A percentile compares a stretch with the other conserved stretches of the same genome.
phyloP scores from a whole-genome alignment of 2,113 vertebrate species.

The Mugil cephalus region DNA sequence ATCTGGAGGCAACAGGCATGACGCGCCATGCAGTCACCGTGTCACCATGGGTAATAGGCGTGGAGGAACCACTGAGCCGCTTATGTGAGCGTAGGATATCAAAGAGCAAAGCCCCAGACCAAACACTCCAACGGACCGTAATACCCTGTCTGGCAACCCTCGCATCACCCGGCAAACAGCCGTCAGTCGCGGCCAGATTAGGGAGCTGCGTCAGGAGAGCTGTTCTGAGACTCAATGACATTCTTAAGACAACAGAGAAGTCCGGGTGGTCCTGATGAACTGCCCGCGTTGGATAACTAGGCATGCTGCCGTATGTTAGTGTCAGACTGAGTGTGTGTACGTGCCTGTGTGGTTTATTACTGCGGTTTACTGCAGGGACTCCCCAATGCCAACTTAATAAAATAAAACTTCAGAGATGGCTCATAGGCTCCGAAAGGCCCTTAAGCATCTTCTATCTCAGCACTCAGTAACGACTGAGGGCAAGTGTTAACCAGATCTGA shows the following conservation, averaged over 20 bases:
- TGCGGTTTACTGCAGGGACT: conserved; percentile 53
- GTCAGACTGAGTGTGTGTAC: conserved; percentile 32
- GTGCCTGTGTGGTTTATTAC: conserved; percentile 54
- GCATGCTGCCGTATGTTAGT: conserved; percentile 54
- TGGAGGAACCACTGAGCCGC: conserved; percentile 73
- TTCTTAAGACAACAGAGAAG: conserved; percentile 80
- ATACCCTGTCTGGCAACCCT: conserved; percentile 72
- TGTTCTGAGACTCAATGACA: conserved; percentile 77
- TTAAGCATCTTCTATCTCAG: conserved; percentile 36
- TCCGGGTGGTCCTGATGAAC: conserved; percentile 70
- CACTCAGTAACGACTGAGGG: conserved; percentile 31
- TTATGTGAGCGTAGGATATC: conserved; percentile 78
- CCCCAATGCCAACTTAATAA: conserved; percentile 61
- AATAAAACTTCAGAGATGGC: conserved; percentile 55
- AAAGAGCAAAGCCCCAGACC: conserved; percentile 80
- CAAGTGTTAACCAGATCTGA: conserved; percentile 46
- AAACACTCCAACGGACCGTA: conserved; percentile 76
- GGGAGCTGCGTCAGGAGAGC: conserved; percentile 68
- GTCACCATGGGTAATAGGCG: conserved; percentile 65
- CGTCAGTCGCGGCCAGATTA: conserved; percentile 74
- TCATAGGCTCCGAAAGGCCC: conserved; percentile 50
- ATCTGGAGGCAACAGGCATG: conserved; percentile 54
- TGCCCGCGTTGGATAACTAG: conserved; percentile 58
- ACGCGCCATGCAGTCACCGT: conserved; percentile 33
- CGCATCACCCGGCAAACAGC: conserved; percentile 71